Base-by-base conservation (phyloP, 2,797 vertebrate genomes). In the Columba guinea region DNA sequence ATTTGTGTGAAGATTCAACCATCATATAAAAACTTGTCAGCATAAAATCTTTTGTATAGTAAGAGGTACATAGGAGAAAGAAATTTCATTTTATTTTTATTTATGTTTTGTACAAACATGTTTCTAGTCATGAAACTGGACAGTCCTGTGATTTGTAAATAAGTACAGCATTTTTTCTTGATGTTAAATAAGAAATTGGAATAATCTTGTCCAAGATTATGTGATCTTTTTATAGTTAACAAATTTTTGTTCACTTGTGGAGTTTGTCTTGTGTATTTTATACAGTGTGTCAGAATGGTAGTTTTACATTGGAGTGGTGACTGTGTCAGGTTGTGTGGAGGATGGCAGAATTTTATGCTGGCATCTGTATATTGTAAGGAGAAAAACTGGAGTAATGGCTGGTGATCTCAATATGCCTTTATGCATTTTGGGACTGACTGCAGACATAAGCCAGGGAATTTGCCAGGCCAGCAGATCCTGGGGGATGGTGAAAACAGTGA, bases 21-120 rank as follows among this genome's bases (percentile, higher is more conserved):
- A 0, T 59, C 14, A 3, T 13, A 56, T 14, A 67, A 65, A 76
- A 83, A 13, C 4, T 49, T 76, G 9, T 0, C 12, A 49, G 4
- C 0, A 0, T 62, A 46, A 65, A 58, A 32, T 55, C 2, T 60
- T 71, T 39, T 32, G 5, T 71, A 4, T 24, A 32, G 11, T 28
- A 46, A 73, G 19, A 83, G 2, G 8, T 84, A 32, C 10, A 3
- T 24, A 30, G 20, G 20, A 64, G 23, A 65, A 82, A 58, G 7
- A 51, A 49, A 56, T 34, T 21, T 7, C 1, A 7, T 35, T 44
- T 71, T 52, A 24, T 46, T 82, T 85, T 51, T 80, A 20, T 49
- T 55, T 30, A 16, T 34, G 15, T 92, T 92, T 64, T 13, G 16
- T 49, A 44, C 48, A 93, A 87, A 5, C 7, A 7, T 28, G 7